A percentile compares a stretch with the other conserved stretches of the same genome.
Evolutionary conservation across 2,797 vertebrate genomes (phyloP).

Genomic region (Urophycis tenuis): DNA sequence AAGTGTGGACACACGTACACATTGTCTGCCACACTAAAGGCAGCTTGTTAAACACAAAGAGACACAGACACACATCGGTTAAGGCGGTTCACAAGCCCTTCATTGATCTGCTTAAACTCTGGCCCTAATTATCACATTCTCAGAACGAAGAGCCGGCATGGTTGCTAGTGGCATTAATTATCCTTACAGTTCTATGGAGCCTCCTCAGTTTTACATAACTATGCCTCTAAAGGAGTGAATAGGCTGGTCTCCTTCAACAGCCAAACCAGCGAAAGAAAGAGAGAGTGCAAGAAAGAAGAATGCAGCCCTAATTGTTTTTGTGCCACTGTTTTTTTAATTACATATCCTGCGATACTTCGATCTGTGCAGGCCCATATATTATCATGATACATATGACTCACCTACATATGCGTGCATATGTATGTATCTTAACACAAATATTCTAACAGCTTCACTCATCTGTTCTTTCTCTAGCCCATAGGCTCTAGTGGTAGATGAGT

Average conservation of each 20-base stretch:
- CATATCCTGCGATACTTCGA: not conserved
- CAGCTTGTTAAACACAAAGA: constrained; percentile 61
- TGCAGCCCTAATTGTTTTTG: not conserved
- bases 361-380: not conserved
- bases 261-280: not conserved
- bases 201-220: constrained; percentile 57
- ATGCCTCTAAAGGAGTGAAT: constrained; percentile 58
- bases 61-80: constrained; percentile 58
- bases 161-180: constrained; percentile 75
- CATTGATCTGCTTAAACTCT: constrained; percentile 69
- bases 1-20: constrained; percentile 49
- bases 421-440: not conserved
- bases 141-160: constrained; percentile 62
- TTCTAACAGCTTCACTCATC: not conserved
- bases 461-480: not conserved
- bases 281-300: not conserved
- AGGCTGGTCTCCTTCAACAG: not conserved
- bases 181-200: constrained; percentile 51
- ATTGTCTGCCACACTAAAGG: constrained; percentile 63
- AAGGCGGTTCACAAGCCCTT: constrained; percentile 62
- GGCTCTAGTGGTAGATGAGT: not conserved
- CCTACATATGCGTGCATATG: no score
- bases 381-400: not conserved
- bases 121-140: constrained; percentile 76
- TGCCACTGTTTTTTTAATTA: not conserved